phyloP scores from a whole-genome alignment of 2,888 invertebrate species.

The Apamea anceps region DNA sequence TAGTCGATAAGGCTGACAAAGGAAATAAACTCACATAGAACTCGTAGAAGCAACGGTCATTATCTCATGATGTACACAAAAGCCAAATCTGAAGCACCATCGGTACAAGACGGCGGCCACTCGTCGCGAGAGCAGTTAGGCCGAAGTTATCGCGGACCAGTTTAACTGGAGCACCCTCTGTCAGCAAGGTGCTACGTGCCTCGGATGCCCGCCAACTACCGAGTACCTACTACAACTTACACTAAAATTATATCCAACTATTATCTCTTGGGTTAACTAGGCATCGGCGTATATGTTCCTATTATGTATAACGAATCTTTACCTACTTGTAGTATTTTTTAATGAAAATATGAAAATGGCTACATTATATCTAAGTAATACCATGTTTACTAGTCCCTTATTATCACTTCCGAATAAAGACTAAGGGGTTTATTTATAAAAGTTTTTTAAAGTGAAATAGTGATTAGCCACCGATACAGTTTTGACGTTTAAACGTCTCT shows the following conservation, averaged over 20 bases:
- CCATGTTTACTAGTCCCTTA: not conserved
- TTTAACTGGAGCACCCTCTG: slow-evolving; percentile 77
- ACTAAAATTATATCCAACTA: slow-evolving; percentile 58
- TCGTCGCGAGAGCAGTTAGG: slow-evolving; percentile 83
- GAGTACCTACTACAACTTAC: slow-evolving; percentile 58
- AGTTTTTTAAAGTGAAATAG: not conserved
- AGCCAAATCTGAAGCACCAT: slow-evolving; percentile 80
- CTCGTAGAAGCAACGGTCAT: slow-evolving; percentile 45
- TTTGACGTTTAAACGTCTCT: not conserved
- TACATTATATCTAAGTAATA: not conserved
- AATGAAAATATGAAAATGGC: not conserved
- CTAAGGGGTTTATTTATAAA: not conserved
- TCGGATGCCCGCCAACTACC: slow-evolving; percentile 82
- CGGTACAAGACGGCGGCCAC: slow-evolving; percentile 77
- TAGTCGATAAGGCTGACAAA: slow-evolving; percentile 29
- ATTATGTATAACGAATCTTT: not conserved
- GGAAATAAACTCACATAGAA: slow-evolving; percentile 36
- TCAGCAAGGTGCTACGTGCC: slow-evolving; percentile 81
- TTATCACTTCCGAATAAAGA: not conserved
- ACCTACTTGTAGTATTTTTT: not conserved
- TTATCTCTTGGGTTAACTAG: slow-evolving; percentile 38
- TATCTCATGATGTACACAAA: slow-evolving; percentile 70
- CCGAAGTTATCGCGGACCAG: slow-evolving; percentile 79
- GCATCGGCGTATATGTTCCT: not conserved
- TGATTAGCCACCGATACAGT: not conserved